These are phyloP conservation scores for Emys orbicularis DNA, from an alignment of 2,797 vertebrate species.

Conservation along the genomic window DNA sequence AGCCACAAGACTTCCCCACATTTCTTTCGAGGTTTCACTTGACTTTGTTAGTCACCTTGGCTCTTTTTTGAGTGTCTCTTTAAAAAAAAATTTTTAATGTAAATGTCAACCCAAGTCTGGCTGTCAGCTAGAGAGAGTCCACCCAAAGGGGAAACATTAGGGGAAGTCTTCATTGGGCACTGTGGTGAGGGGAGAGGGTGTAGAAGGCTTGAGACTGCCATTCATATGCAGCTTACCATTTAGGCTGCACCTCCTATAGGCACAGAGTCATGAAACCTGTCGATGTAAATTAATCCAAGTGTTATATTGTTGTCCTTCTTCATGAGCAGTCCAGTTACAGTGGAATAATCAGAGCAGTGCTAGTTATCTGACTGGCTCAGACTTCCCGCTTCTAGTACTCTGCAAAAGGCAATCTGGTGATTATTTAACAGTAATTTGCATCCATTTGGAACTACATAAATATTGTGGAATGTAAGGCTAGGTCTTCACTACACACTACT, in stretches of 20 bases:
- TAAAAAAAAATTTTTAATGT: too few relatives aligned
- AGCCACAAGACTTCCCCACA: background rate
- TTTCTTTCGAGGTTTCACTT: background rate
- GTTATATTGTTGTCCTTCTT: background rate
- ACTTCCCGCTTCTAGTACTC: background rate
- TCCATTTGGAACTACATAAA: background rate
- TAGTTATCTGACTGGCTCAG: background rate
- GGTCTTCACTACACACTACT: background rate
- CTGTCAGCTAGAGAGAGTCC: background rate
- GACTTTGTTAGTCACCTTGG: background rate
- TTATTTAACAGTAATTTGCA: background rate
- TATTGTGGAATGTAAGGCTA: background rate
- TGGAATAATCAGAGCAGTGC: background rate
- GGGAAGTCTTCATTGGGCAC: background rate
- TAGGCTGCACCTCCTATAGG: background rate
- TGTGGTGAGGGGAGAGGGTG: background rate
- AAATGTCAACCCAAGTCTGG: background rate
- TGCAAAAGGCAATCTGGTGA: rapidly evolving
- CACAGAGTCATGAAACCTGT: background rate
- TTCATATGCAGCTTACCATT: background rate
- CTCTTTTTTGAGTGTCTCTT: background rate
- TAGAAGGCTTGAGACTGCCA: background rate
- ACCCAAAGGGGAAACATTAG: background rate
- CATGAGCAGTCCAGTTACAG: background rate
- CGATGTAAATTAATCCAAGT: background rate